Conservation (phyloP, 1,140 invertebrate species). For the Listronotus bonariensis region DNA sequence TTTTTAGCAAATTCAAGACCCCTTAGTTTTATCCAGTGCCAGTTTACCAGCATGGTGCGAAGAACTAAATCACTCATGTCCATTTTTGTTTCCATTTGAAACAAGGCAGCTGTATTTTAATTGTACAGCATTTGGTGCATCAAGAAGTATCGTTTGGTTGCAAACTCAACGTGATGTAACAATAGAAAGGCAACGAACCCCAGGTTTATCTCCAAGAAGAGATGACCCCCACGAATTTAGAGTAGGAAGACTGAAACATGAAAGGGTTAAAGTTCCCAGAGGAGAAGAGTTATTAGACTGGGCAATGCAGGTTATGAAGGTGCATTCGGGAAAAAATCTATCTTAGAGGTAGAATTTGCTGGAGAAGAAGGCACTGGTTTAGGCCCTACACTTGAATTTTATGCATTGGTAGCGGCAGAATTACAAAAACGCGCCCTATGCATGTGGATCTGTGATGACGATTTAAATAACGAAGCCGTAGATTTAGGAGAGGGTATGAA, state of each 20-base stretch:
- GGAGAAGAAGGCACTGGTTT: conserved; percentile 98
- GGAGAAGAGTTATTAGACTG: conserved; percentile 33
- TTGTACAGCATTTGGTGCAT: conserved; percentile 95
- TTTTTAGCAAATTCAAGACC: conserved; percentile 87
- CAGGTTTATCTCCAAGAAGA: conserved; percentile 74
- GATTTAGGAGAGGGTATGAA: conserved; percentile 69
- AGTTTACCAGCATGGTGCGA: conserved; percentile 95
- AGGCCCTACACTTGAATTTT: conserved; percentile 98
- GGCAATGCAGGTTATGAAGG: conserved; percentile 86
- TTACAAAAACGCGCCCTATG: conserved; percentile 87
- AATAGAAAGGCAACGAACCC: conserved; percentile 79
- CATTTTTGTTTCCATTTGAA: conserved; percentile 96
- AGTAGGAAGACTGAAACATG: conserved; percentile 96
- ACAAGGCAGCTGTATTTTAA: conserved; percentile 94
- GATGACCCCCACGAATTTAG: conserved; percentile 95
- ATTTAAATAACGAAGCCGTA: conserved; percentile 51
- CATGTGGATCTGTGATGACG: conserved; percentile 95
- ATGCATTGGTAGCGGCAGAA: conserved; percentile 94
- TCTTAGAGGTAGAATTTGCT: conserved; percentile 95
- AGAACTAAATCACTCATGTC: conserved; percentile 91
- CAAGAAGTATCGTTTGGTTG: conserved; percentile 96
- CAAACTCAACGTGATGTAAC: conserved; percentile 94
- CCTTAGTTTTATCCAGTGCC: conserved; percentile 87
- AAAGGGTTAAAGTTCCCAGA: conserved; percentile 64
- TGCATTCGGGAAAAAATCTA: conserved; percentile 93